Percentiles rank a stretch among this genome's conserved stretches.
Evolutionary conservation across 2,888 invertebrate genomes (phyloP).

Genomic region (Crocallis elinguaria): DNA sequence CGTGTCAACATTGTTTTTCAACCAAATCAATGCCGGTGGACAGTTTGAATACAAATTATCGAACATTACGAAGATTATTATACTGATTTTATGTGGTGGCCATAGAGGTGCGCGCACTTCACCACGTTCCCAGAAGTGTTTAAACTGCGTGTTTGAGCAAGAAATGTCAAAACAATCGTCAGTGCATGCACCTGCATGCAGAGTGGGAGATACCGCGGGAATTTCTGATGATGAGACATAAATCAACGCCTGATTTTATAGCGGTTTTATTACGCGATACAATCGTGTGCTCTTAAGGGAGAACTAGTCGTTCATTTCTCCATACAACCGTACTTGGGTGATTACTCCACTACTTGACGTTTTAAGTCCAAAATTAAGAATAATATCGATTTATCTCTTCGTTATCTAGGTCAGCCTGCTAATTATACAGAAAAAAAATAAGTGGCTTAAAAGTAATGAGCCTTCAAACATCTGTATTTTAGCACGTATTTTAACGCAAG

Average conservation of each 20-base stretch:
- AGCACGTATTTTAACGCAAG: too few relatives aligned
- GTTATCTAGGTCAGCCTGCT: too few relatives aligned
- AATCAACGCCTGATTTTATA: constrained; percentile 52
- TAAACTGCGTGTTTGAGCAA: constrained; percentile 64
- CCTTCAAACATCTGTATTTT: too few relatives aligned
- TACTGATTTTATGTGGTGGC: constrained; percentile 51
- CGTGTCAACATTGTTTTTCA: constrained; percentile 71
- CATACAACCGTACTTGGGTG: too few relatives aligned
- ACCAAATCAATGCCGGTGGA: constrained; percentile 56
- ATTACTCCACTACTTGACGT: too few relatives aligned
- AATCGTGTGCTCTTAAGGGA: too few relatives aligned
- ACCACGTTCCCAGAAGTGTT: constrained; percentile 62
- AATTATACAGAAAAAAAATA: too few relatives aligned
- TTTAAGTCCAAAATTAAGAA: too few relatives aligned
- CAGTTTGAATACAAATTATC: constrained; percentile 75
- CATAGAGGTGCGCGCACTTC: constrained; percentile 40
- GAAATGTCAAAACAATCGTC: constrained; percentile 70
- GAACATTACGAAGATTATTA: constrained; percentile 47
- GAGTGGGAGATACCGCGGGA: constrained; percentile 48
- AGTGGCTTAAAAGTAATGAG: too few relatives aligned
- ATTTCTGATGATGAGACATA: constrained; percentile 53
- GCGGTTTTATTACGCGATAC: constrained; percentile 49
- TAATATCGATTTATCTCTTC: too few relatives aligned
- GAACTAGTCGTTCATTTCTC: too few relatives aligned
- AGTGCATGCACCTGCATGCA: constrained; percentile 68